A percentile compares a stretch with the other conserved stretches of the same genome.
phyloP scores from a whole-genome alignment of 2,113 vertebrate genomes.

The Pygoscelis adeliae region DNA sequence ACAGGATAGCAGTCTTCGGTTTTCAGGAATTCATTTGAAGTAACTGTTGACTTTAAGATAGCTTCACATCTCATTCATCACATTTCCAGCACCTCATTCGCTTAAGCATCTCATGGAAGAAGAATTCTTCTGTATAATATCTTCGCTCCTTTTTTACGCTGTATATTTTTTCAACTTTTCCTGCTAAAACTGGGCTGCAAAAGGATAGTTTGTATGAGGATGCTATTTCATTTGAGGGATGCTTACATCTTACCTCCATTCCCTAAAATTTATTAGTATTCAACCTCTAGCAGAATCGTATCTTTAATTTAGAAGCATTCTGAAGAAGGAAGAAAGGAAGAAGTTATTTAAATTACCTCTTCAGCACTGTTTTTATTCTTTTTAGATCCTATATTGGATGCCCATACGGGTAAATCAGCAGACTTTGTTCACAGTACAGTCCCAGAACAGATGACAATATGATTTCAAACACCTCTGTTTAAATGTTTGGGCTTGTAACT shows the following conservation, averaged over 20 bases:
- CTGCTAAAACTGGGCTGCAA: background rate
- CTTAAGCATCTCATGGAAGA: background rate
- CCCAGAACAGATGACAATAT: background rate
- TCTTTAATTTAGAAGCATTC: background rate
- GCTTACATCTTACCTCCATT: background rate
- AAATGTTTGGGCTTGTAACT: background rate
- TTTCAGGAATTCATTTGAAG: background rate
- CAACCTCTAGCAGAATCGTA: background rate
- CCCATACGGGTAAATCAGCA: background rate
- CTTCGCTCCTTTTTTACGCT: background rate
- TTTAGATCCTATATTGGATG: background rate
- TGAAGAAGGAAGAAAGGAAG: background rate
- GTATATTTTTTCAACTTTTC: background rate
- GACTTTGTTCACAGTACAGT: background rate
- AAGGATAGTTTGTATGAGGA: background rate
- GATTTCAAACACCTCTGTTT: background rate
- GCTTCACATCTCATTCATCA: background rate
- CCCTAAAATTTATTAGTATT: background rate
- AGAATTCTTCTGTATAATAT: background rate
- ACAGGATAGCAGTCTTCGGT: background rate
- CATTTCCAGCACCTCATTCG: background rate
- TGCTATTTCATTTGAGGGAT: background rate
- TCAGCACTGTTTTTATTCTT: background rate
- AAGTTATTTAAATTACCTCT: background rate
- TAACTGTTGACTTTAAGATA: background rate